Evolutionary conservation across 1,140 invertebrate species (phyloP).

Genomic region (Branchinecta lindahli): DNA sequence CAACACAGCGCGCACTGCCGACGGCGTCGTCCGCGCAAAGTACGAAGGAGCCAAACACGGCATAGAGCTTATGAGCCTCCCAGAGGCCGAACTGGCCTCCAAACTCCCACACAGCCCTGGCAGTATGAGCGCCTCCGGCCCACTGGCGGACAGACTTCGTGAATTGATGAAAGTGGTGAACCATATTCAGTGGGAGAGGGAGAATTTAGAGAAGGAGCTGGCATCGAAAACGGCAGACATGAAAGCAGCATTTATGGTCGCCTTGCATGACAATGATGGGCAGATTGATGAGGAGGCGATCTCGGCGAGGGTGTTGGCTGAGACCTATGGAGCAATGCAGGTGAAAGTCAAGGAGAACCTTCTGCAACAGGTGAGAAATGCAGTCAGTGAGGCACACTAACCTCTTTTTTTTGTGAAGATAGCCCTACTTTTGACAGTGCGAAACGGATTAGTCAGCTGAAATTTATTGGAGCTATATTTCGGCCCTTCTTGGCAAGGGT

Average conservation of each 20-base stretch:
- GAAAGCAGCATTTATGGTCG: constrained; percentile 60
- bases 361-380: constrained; percentile 50
- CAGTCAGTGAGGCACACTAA: constrained; percentile 26
- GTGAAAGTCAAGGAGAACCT: constrained; percentile 60
- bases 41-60: constrained; percentile 59
- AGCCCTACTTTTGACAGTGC: constrained; percentile 15
- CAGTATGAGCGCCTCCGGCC: constrained; percentile 39
- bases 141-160: constrained; percentile 45
- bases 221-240: constrained; percentile 70
- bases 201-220: constrained; percentile 70
- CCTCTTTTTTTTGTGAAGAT: constrained; percentile 22
- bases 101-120: constrained; percentile 34
- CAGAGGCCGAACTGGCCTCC: constrained; percentile 48
- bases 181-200: constrained; percentile 69
- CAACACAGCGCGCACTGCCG: constrained; percentile 66
- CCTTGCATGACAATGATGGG: constrained; percentile 58
- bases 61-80: constrained; percentile 65
- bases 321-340: constrained; percentile 63
- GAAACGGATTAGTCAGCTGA: too few species aligned
- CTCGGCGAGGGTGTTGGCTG: constrained; percentile 55
- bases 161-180: constrained; percentile 75
- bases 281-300: constrained; percentile 64
- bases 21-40: constrained; percentile 67
- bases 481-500: too few species aligned
- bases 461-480: too few species aligned